phyloP scores from a whole-genome alignment of 1,140 invertebrate species.

The Meteorus sp. region DNA sequence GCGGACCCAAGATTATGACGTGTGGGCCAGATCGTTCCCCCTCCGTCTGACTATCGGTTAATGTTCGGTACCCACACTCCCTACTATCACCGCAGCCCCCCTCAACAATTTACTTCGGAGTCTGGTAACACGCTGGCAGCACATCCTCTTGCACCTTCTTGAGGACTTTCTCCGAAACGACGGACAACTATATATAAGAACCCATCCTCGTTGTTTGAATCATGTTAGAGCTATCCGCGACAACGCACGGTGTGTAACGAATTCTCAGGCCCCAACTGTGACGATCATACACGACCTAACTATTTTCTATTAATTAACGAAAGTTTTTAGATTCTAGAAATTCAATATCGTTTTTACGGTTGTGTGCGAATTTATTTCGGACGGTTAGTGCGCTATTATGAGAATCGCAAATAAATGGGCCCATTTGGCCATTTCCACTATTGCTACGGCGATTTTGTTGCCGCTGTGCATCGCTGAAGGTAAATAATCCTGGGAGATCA shows the following conservation, averaged over 20 bases:
- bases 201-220: slow-evolving; percentile 52
- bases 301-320: no score
- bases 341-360: background rate
- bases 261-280: no score
- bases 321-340: background rate
- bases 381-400: slow-evolving; percentile 38
- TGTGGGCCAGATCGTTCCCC: no score
- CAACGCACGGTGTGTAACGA: slow-evolving; percentile 22
- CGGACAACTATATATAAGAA: slow-evolving; percentile 57
- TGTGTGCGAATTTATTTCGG: background rate
- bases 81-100: no score
- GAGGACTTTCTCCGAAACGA: slow-evolving; percentile 59
- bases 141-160: slow-evolving; percentile 46
- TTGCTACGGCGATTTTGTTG: slow-evolving; percentile 42
- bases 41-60: no score
- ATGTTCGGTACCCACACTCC: no score
- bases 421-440: slow-evolving; percentile 38
- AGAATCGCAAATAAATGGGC: slow-evolving; percentile 38
- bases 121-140: slow-evolving; percentile 28
- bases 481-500: slow-evolving; percentile 30
- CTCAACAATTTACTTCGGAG: no score
- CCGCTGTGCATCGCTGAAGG: slow-evolving; percentile 46
- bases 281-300: no score
- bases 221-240: slow-evolving; percentile 56
- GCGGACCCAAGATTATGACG: background rate